Conservation (phyloP, 2,888 invertebrate species). For the Parochlus steinenii region DNA sequence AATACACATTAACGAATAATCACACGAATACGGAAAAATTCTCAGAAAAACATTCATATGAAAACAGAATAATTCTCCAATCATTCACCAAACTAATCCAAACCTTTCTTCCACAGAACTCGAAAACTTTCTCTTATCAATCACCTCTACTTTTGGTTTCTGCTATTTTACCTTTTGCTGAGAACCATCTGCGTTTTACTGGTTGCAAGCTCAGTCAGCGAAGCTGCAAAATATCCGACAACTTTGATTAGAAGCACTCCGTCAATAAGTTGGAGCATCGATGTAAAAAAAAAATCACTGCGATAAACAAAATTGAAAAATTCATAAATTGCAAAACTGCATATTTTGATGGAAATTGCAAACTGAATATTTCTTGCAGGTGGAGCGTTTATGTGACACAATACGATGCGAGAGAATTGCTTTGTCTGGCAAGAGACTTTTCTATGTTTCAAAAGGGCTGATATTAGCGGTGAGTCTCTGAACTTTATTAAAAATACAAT, state of each 20-base stretch:
- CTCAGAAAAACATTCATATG: too few species aligned
- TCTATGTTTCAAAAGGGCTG: slow-evolving; percentile 6
- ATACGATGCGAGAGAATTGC: slow-evolving; percentile 3
- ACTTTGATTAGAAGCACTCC: slow-evolving; percentile 5
- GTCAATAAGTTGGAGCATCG: slow-evolving; percentile 1
- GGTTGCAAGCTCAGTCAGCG: slow-evolving; percentile 1
- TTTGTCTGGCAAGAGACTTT: slow-evolving; percentile 1
- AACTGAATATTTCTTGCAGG: background rate
- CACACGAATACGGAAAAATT: too few species aligned
- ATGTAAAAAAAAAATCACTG: background rate
- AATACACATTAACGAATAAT: too few species aligned
- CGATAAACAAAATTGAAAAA: too few species aligned
- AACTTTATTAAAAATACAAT: background rate
- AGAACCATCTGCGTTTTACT: too few species aligned
- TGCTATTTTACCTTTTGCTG: too few species aligned
- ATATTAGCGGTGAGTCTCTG: background rate
- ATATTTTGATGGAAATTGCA: background rate
- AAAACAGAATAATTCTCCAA: too few species aligned
- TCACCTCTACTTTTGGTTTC: too few species aligned
- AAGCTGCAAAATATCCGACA: slow-evolving; percentile 3
- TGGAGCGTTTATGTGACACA: slow-evolving; percentile 6
- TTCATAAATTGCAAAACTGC: too few species aligned
- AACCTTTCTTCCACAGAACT: too few species aligned
- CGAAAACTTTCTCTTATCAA: too few species aligned
- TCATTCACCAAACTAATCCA: too few species aligned